Evolutionary conservation across 1,140 invertebrate species (phyloP).

Genomic region (Saccostrea echinata): DNA sequence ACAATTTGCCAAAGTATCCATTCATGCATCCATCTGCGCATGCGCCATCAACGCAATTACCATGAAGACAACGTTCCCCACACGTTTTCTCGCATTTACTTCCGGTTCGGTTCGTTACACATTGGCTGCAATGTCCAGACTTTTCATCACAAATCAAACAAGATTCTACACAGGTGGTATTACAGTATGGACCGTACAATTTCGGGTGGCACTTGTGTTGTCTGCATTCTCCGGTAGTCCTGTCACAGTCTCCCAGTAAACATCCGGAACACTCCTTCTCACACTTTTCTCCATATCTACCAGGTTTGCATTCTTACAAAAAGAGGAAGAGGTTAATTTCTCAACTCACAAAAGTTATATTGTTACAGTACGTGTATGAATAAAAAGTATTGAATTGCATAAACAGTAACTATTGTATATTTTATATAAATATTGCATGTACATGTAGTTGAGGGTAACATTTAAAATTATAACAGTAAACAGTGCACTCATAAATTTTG

Average conservation of each 20-base stretch:
- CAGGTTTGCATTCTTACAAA: neutral
- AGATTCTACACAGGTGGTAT: neutral
- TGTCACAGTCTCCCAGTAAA: neutral
- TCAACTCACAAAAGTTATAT: too few relatives aligned
- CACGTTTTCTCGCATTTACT: constrained; percentile 16
- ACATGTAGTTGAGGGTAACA: too few relatives aligned
- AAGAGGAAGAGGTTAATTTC: neutral
- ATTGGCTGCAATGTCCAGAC: neutral
- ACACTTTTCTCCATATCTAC: constrained; percentile 30
- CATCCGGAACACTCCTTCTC: neutral
- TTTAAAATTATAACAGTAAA: too few relatives aligned
- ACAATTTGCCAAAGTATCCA: constrained; percentile 14
- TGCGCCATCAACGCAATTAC: constrained; percentile 4
- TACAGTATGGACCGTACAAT: neutral
- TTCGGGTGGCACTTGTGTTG: neutral
- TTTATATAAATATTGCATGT: too few relatives aligned
- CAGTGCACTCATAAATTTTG: too few relatives aligned
- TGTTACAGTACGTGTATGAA: too few relatives aligned
- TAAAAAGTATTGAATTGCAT: too few relatives aligned
- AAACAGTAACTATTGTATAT: too few relatives aligned
- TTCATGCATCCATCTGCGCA: neutral
- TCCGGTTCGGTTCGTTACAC: neutral
- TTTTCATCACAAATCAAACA: neutral
- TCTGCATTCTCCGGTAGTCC: neutral
- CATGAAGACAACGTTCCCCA: neutral